Conservation (phyloP, 2,888 invertebrate species). For the Quadroppia sp. region DNA sequence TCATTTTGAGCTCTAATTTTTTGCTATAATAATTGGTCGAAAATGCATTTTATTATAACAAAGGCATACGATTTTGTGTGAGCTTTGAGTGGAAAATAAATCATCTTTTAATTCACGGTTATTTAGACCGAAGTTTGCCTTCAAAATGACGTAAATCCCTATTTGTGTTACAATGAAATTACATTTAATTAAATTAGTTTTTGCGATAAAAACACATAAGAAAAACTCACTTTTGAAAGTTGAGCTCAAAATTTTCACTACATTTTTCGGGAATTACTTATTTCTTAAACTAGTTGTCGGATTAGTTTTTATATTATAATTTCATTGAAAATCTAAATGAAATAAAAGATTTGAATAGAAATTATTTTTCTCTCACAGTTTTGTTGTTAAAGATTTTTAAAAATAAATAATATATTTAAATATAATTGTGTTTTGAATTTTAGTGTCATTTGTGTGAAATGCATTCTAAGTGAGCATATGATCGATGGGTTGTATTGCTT, state of each 20-base stretch:
- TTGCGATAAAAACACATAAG: background rate
- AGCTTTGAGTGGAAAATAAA: background rate
- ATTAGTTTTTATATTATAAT: background rate
- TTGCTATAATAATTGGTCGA: background rate
- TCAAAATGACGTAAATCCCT: constrained; percentile 23
- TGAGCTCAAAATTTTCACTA: background rate
- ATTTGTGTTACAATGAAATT: constrained; percentile 15
- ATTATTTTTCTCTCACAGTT: too few relatives aligned
- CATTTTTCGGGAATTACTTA: background rate
- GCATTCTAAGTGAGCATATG: background rate
- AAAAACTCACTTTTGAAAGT: background rate
- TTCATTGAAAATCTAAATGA: too few relatives aligned
- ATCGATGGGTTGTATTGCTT: constrained; percentile 29
- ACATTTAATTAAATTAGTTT: constrained; percentile 24
- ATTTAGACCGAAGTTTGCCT: constrained; percentile 9
- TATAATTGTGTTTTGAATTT: background rate
- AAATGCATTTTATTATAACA: background rate
- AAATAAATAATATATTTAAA: too few relatives aligned
- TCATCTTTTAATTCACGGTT: constrained; percentile 26
- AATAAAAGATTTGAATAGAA: too few relatives aligned
- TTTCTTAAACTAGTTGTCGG: background rate
- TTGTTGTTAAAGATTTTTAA: too few relatives aligned
- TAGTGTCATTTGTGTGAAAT: background rate
- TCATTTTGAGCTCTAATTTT: background rate
- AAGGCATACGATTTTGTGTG: background rate